A percentile compares a stretch with the other conserved stretches of the same genome.
Evolutionary conservation across 2,113 vertebrate species (phyloP).

Genomic region (Pelobates fuscus): DNA sequence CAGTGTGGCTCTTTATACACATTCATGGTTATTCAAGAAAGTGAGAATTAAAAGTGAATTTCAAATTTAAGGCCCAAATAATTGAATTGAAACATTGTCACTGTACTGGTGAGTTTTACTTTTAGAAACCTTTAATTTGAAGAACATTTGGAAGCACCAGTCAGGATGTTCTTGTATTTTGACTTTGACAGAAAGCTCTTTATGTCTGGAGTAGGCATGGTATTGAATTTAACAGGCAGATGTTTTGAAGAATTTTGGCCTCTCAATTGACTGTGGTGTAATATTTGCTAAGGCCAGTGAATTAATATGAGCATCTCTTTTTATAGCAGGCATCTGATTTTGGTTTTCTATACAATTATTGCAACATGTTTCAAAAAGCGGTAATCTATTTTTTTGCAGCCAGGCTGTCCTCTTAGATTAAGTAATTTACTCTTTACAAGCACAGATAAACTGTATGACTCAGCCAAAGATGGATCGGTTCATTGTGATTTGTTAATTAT

Average conservation of each 20-base stretch:
- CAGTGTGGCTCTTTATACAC: no score
- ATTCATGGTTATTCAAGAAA: no score
- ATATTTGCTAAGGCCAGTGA: neutral
- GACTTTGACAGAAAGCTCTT: neutral
- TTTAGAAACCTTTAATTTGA: no score
- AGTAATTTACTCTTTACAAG: constrained; percentile 5
- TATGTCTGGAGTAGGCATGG: neutral
- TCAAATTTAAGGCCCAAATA: no score
- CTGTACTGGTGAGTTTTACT: no score
- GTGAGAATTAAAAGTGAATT: no score
- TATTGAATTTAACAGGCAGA: neutral
- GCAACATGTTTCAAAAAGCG: neutral
- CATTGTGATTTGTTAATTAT: constrained; percentile 45
- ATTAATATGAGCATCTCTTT: neutral
- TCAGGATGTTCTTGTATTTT: neutral
- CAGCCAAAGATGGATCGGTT: constrained; percentile 38
- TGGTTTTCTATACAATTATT: neutral
- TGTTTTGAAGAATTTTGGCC: neutral
- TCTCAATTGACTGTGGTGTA: neutral
- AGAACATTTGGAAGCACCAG: neutral
- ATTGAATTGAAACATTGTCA: no score
- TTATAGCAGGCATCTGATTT: constrained; percentile 1
- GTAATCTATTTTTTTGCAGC: constrained; percentile 25
- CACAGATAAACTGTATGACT: constrained; percentile 28
- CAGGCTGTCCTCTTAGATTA: constrained; percentile 6